Evolutionary conservation across 2,797 vertebrate species (phyloP).

Genomic region (Syngnathus rostellatus): DNA sequence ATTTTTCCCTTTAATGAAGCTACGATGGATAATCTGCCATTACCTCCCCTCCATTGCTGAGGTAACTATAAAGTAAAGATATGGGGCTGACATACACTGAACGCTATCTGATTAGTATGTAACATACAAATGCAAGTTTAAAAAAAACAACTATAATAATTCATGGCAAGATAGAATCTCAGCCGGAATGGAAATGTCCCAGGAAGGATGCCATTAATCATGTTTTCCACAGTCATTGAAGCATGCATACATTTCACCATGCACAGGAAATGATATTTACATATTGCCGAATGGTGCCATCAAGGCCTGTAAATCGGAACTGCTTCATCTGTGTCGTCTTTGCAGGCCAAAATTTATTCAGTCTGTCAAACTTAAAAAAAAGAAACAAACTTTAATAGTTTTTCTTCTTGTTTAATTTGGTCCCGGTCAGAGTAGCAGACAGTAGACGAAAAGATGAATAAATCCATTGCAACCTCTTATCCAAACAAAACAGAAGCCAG

Average conservation of each 20-base stretch:
- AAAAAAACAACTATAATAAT: neutral
- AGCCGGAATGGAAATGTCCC: neutral
- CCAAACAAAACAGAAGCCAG: neutral
- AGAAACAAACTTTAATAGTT: neutral
- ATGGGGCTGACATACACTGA: neutral
- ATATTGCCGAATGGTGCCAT: slow-evolving; percentile 40
- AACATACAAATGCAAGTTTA: neutral
- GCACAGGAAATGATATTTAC: slow-evolving; percentile 32
- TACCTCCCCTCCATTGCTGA: neutral
- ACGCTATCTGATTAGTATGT: neutral
- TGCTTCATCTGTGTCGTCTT: slow-evolving; percentile 43
- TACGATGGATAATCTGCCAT: neutral
- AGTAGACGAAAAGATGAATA: neutral
- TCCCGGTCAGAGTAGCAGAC: no score
- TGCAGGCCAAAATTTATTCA: slow-evolving; percentile 27
- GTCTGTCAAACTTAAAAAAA: slow-evolving; percentile 15
- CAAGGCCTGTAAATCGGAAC: slow-evolving; percentile 34
- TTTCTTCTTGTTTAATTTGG: neutral
- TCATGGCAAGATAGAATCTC: neutral
- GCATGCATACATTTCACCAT: slow-evolving; percentile 21
- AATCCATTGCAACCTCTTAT: no score
- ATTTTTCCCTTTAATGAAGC: neutral
- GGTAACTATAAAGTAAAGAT: neutral
- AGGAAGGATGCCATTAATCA: slow-evolving; percentile 7
- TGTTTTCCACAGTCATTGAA: slow-evolving; percentile 8